These are phyloP conservation scores for Paramacrobiotus metropolitanus DNA, from an alignment of 1,140 invertebrate genomes.

Conservation along the genomic window DNA sequence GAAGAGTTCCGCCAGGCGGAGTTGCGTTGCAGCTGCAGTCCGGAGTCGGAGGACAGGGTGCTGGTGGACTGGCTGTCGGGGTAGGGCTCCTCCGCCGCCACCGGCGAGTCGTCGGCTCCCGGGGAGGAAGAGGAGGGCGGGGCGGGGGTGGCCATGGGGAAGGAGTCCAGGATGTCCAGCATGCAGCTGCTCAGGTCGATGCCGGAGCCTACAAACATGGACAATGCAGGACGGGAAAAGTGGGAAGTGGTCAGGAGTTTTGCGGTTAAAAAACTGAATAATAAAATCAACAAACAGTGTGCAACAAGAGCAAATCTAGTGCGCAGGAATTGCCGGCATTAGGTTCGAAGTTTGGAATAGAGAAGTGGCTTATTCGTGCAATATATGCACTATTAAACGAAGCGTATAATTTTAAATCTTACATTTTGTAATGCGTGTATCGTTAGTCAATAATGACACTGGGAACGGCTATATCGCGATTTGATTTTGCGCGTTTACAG, in stretches of 20 bases:
- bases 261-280: no score
- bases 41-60: not conserved
- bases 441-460: no score
- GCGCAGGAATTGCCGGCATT: no score
- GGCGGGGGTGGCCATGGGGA: not conserved
- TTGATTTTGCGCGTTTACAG: no score
- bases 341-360: no score
- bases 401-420: no score
- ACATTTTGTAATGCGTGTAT: no score
- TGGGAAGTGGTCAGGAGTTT: not conserved
- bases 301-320: no score
- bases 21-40: not conserved
- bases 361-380: no score
- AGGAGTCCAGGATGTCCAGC: not conserved
- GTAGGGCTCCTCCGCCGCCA: not conserved
- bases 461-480: no score
- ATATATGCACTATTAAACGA: no score
- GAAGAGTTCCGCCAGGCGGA: not conserved
- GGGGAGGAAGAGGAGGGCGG: not conserved
- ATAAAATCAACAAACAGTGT: no score
- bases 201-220: not conserved
- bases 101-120: not conserved
- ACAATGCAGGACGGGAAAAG: not conserved
- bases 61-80: not conserved
- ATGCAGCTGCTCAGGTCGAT: not conserved